These are phyloP conservation scores for Prinia subflava DNA, from an alignment of 2,113 vertebrate species.

Conservation along the genomic window DNA sequence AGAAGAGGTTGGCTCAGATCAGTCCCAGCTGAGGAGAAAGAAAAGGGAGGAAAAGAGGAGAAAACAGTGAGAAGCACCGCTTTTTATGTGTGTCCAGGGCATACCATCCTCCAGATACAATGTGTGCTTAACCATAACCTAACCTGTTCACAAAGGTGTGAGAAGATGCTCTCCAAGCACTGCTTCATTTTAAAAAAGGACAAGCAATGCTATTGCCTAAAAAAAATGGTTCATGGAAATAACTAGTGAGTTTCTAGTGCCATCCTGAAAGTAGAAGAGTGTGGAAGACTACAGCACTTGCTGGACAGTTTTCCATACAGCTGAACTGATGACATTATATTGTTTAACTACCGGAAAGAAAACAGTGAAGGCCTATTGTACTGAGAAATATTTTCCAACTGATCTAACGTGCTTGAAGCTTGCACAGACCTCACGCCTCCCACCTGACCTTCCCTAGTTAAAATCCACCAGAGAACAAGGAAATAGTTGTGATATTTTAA, in stretches of 20 bases:
- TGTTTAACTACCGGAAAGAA: constrained; percentile 40
- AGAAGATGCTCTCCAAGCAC: background rate
- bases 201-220: background rate
- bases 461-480: background rate
- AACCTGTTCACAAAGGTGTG: background rate
- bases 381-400: constrained; percentile 40
- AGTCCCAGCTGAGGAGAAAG: background rate
- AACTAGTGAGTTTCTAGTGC: background rate
- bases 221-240: background rate
- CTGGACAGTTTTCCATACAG: background rate
- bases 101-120: background rate
- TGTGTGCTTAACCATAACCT: background rate
- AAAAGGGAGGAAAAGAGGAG: background rate
- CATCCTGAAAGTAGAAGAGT: background rate
- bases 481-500: constrained; percentile 22
- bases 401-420: background rate
- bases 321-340: background rate
- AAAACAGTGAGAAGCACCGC: background rate
- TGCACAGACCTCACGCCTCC: background rate
- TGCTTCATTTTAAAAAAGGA: background rate
- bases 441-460: background rate
- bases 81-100: background rate
- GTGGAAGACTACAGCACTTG: background rate
- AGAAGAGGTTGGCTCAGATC: background rate
- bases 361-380: background rate